Evolutionary conservation across 2,888 invertebrate species (phyloP).

Genomic region (Drosophila kambysellisi): DNA sequence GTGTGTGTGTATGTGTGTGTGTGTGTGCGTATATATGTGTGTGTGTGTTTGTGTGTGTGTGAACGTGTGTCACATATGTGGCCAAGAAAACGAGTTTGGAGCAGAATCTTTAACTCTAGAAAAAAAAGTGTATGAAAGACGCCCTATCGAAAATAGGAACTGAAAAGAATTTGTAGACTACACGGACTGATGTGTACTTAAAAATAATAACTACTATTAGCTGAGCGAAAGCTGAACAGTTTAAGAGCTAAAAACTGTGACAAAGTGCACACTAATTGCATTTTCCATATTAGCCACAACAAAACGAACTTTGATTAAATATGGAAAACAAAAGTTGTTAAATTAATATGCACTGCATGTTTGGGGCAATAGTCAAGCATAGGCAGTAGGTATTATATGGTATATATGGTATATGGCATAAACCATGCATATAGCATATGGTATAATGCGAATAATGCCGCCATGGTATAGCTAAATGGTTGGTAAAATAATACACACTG

Average conservation of each 20-base stretch:
- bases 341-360: conserved; percentile 18
- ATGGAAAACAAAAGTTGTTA: conserved; percentile 26
- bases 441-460: conserved; percentile 28
- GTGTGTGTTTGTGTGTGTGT: background rate
- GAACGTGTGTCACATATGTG: background rate
- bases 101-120: background rate
- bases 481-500: conserved; percentile 69
- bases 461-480: conserved; percentile 44
- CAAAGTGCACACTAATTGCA: background rate
- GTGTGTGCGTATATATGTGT: background rate
- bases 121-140: background rate
- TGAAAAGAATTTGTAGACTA: background rate
- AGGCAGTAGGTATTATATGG: background rate
- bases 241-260: background rate
- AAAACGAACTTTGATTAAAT: conserved; percentile 22
- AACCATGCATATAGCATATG: background rate
- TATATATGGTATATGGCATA: background rate
- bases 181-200: background rate
- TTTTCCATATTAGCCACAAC: background rate
- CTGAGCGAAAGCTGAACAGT: background rate
- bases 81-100: background rate
- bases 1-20: background rate
- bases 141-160: background rate
- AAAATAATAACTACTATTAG: background rate
- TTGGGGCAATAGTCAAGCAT: conserved; percentile 1